Base-by-base conservation (phyloP, 37 sponge, comb jelly and placozoan genomes). In the Petrosia ficiformis region DNA sequence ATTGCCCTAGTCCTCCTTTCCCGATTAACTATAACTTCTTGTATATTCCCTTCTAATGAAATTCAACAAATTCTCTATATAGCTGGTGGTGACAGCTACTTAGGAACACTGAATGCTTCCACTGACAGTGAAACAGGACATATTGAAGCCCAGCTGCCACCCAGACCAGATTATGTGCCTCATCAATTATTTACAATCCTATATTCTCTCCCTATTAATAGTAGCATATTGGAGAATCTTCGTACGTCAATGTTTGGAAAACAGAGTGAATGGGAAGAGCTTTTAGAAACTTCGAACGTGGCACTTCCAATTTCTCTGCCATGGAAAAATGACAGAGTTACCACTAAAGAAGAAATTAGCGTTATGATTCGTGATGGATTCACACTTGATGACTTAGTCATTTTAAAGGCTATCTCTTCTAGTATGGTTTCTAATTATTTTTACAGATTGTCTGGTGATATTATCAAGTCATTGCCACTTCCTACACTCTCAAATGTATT, bases 371-470 rank as follows among this genome's bases (percentile, higher is more conserved):
- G n/a, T n/a, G n/a, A n/a, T n/a, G 66, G 30, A 29, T 39, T 44
- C 26, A 44, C 44, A 8, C 42, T 77, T 57, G 71, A 85, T 65
- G 85, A 85, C 67, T 64, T 75, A 57, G 74, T 85, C 38, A 19
- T 85, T 52, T 28, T 77, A 42, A 78, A 6, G 6, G 59, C 36
- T 37, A 24, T 85, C 25, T 24, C 33, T 42, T 29, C 1, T 3
- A 31, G 44, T 30, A 22, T 38, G 0, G 57, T 42, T 35, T 10
- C n/a, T 28, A 19, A 33, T 0, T 5, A 2, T 28, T 22, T 85
- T 37, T 0, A 19, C 4, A 24, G 2, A 11, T 26, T 43, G 16
- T 28, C 42, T 2, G 25, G 56, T 32, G 0, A 37, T 21, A 57
- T 85, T 32, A 8, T 60, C 0, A 22, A 34, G n/a, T 72, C 79